A percentile compares a stretch with the other conserved stretches of the same genome.
These are phyloP conservation scores for Nephila pilipes DNA, from an alignment of 1,140 invertebrate species.

Conservation along the genomic window DNA sequence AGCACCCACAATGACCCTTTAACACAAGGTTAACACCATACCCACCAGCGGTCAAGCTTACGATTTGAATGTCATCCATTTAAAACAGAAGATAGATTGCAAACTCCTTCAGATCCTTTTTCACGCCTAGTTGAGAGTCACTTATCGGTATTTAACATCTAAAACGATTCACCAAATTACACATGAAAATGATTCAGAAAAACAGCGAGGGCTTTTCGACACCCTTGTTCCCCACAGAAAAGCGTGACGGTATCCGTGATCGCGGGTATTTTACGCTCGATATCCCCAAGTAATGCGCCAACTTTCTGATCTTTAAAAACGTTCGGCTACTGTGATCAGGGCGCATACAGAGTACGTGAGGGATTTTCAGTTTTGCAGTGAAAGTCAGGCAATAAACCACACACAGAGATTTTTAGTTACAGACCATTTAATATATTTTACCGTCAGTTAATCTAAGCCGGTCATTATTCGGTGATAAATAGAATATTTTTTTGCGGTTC, in stretches of 20 bases:
- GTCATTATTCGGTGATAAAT: too few species aligned
- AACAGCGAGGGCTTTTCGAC: conserved; percentile 32
- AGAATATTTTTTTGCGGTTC: too few species aligned
- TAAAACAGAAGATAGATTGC: neutral
- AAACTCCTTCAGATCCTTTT: conserved; percentile 6
- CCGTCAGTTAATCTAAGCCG: too few species aligned
- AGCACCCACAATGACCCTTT: too few species aligned
- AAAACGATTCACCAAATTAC: conserved; percentile 42
- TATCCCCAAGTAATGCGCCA: neutral
- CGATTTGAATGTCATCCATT: neutral
- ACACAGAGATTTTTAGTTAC: neutral
- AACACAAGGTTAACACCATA: too few species aligned
- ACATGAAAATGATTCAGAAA: conserved; percentile 37
- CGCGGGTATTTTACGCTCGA: conserved; percentile 26
- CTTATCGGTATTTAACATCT: conserved; percentile 46
- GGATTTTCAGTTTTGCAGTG: too few species aligned
- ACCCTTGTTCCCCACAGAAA: conserved; percentile 1
- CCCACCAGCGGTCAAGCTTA: neutral
- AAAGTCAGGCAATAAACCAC: too few species aligned
- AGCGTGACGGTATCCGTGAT: conserved; percentile 44
- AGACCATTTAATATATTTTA: neutral
- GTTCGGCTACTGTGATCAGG: neutral
- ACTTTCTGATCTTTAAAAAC: neutral
- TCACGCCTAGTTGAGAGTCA: conserved; percentile 13
- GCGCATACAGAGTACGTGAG: neutral